A percentile compares a stretch with the other conserved stretches of the same genome.
phyloP scores from a whole-genome alignment of 2,113 vertebrate species.

The Puma concolor region DNA sequence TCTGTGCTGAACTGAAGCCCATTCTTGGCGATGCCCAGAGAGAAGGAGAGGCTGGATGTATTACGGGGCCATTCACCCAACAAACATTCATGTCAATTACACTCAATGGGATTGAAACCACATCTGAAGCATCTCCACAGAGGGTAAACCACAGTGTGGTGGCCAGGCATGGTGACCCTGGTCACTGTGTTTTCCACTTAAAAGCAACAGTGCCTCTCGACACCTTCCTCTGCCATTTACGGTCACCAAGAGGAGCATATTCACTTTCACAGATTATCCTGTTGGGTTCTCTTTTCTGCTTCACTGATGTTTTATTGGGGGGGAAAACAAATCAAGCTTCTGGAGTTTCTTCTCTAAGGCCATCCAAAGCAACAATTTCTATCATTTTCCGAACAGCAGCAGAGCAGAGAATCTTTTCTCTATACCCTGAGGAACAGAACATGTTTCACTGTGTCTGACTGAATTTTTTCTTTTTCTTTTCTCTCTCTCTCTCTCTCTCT shows the following conservation, averaged over 20 bases:
- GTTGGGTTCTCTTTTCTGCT: not conserved
- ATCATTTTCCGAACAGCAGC: slow-evolving; percentile 6
- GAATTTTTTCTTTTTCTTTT: not conserved
- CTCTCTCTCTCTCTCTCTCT: too few relatives aligned
- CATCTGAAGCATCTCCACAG: not conserved
- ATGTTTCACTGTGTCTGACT: not conserved
- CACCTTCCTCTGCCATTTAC: not conserved
- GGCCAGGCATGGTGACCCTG: not conserved
- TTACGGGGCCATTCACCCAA: not conserved
- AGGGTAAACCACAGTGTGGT: too few relatives aligned
- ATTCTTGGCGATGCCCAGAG: not conserved
- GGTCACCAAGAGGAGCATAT: not conserved
- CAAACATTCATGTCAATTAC: not conserved
- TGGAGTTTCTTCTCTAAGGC: not conserved
- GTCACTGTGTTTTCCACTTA: accelerated
- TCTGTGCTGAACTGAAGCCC: not conserved
- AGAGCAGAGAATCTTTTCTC: not conserved
- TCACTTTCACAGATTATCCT: not conserved
- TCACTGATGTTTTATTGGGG: not conserved
- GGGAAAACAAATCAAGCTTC: not conserved
- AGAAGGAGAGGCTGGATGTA: not conserved
- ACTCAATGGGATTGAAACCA: not conserved
- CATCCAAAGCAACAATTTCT: not conserved
- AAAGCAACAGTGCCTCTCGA: accelerated
- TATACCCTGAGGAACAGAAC: not conserved